Evolutionary conservation across 2,113 vertebrate species (phyloP).

Genomic region (Phycodurus eques): DNA sequence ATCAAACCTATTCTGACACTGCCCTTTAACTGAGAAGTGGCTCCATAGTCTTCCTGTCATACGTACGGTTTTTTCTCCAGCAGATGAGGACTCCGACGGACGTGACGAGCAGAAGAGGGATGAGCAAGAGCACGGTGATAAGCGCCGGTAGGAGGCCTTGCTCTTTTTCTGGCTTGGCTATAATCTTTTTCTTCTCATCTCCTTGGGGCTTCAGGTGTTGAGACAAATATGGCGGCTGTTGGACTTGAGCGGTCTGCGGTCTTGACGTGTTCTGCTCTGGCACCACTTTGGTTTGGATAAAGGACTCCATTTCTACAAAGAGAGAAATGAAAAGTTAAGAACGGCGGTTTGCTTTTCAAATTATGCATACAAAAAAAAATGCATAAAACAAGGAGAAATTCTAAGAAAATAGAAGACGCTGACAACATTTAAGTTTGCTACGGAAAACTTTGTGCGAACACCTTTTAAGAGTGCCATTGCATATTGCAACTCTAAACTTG

Average conservation of each 20-base stretch:
- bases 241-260: conserved; percentile 42
- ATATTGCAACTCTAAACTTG: conserved; percentile 41
- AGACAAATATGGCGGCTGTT: conserved; percentile 29
- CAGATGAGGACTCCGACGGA: conserved; percentile 81
- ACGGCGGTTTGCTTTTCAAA: no score
- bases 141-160: conserved; percentile 78
- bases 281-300: conserved; percentile 79
- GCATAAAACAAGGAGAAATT: no score
- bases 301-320: conserved; percentile 78
- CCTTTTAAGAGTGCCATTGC: background rate
- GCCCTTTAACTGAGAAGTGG: background rate
- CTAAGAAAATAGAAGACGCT: no score
- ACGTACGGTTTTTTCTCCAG: conserved; percentile 85
- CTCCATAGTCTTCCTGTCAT: conserved; percentile 66
- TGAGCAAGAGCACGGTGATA: conserved; percentile 85
- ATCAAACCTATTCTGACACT: background rate
- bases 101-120: conserved; percentile 83
- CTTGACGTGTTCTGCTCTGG: conserved; percentile 68
- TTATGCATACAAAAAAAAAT: no score
- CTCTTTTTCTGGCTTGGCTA: conserved; percentile 53
- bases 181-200: conserved; percentile 58
- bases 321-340: background rate
- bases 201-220: conserved; percentile 13
- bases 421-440: no score
- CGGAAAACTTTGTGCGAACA: background rate